A percentile compares a stretch with the other conserved stretches of the same genome.
Conservation (phyloP, 2,888 invertebrate genomes). For the Chloromyia formosa region DNA sequence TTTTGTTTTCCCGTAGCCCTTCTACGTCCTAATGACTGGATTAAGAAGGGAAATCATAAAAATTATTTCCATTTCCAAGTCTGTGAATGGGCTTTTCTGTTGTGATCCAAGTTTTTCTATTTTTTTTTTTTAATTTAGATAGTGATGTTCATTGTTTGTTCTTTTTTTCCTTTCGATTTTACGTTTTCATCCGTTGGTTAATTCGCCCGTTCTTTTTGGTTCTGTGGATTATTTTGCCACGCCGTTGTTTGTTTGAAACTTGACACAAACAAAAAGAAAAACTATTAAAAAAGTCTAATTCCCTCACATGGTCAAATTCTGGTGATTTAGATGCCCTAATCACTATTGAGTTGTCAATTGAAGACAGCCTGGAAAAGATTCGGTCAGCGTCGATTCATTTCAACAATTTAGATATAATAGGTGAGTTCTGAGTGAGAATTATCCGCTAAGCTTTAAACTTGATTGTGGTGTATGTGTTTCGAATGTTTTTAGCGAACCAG, state of each 20-base stretch:
- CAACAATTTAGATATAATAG: conserved; percentile 93
- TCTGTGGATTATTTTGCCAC: conserved; percentile 31
- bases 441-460: too few species aligned
- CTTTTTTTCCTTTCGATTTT: conserved; percentile 30
- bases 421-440: conserved; percentile 68
- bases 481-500: conserved; percentile 85
- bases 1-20: too few species aligned
- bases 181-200: conserved; percentile 30
- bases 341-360: conserved; percentile 75
- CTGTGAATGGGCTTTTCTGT: too few species aligned
- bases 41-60: too few species aligned
- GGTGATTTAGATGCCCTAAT: conserved; percentile 77
- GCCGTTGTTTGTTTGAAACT: conserved; percentile 51
- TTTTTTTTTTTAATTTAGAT: not conserved
- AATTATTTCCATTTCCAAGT: too few species aligned
- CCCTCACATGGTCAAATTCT: conserved; percentile 55
- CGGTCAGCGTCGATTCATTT: conserved; percentile 90
- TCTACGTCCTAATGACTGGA: too few species aligned
- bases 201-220: conserved; percentile 9
- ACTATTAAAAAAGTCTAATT: conserved; percentile 52
- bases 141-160: conserved; percentile 27
- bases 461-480: too few species aligned
- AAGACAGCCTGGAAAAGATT: conserved; percentile 63
- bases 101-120: too few species aligned
- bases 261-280: conserved; percentile 47